phyloP scores from a whole-genome alignment of 2,113 vertebrate genomes.

The Percopsis transmontana region DNA sequence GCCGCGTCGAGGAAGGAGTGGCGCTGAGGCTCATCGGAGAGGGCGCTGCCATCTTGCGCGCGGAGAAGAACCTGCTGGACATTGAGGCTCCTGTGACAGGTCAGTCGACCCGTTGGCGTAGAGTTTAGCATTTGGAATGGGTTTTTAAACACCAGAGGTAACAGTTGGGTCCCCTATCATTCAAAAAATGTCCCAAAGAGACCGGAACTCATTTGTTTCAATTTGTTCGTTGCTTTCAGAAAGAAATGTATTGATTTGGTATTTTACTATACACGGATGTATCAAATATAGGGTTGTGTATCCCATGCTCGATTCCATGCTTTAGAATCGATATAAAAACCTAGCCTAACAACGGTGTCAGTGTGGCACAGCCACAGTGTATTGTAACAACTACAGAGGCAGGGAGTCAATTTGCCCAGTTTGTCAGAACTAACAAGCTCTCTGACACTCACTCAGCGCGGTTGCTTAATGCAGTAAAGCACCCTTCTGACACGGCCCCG shows the following conservation, averaged over 20 bases:
- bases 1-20: constrained; percentile 93
- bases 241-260: neutral
- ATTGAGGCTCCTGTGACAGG: constrained; percentile 98
- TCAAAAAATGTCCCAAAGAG: too few relatives aligned
- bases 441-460: constrained; percentile 4
- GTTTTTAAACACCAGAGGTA: too few relatives aligned
- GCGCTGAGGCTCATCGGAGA: constrained; percentile 95
- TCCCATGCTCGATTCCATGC: too few relatives aligned
- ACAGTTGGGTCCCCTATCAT: too few relatives aligned
- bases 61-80: constrained; percentile 97
- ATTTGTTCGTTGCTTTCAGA: neutral
- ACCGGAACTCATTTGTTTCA: neutral
- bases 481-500: neutral
- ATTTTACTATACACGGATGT: neutral
- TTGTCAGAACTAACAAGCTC: constrained; percentile 21
- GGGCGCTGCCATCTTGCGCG: constrained; percentile 90
- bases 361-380: constrained; percentile 10
- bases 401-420: constrained; percentile 14
- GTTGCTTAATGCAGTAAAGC: constrained; percentile 9
- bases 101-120: constrained; percentile 56
- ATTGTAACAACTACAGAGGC: constrained; percentile 22
- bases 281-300: too few relatives aligned
- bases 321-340: constrained; percentile 15
- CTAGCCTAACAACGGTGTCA: constrained; percentile 28
- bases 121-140: too few relatives aligned